Base-by-base conservation (phyloP, 2,888 invertebrate genomes). In the Agrenia bidenticulata region DNA sequence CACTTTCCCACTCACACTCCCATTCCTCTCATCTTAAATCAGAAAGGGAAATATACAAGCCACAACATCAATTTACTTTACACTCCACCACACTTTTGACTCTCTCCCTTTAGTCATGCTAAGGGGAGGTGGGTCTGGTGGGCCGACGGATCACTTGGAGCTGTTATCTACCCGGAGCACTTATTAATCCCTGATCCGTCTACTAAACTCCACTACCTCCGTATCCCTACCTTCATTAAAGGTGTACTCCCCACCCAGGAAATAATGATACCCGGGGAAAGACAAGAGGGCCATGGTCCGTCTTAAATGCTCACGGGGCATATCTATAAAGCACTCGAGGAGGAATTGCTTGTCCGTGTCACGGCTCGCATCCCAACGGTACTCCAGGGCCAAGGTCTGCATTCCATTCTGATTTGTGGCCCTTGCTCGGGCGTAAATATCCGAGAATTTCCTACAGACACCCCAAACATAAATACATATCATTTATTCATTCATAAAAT, bases 391-490 rank as follows among this genome's bases (percentile, higher is more conserved):
- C 23, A 66, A 54, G 15, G 64, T 59, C 64, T 70, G 67, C 60
- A 74, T 60, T 50, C 74, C 73, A 56, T 73, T 71, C 53, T 71
- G 68, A 65, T 68, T 61, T 60, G 73, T 73, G 45, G 70, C 67
- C 59, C 66, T 65, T 19, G 64, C 32, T 27, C 72, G 68, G 19
- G 67, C 55, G 64, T 72, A 67, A 64, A 73, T 68, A 54, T 71
- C 68, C 27, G 73, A 67, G 54, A 73, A 72, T 60, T 68, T 67
- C 32, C 74, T 74, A 7, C 15, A 27, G 32, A 11, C 13, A 54
- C 26, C 54, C 24, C 32, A 41, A 41, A 41, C 41, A 23, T 41
- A 57, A 57, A 57, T 57, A 57, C 32, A 57, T 57, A 41, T 37
- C 56, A 57, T 39, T 57, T 32, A 55, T 32, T 27, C 55, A 32